These are phyloP conservation scores for Saccostrea echinata DNA, from an alignment of 1,140 invertebrate genomes.

Conservation along the genomic window DNA sequence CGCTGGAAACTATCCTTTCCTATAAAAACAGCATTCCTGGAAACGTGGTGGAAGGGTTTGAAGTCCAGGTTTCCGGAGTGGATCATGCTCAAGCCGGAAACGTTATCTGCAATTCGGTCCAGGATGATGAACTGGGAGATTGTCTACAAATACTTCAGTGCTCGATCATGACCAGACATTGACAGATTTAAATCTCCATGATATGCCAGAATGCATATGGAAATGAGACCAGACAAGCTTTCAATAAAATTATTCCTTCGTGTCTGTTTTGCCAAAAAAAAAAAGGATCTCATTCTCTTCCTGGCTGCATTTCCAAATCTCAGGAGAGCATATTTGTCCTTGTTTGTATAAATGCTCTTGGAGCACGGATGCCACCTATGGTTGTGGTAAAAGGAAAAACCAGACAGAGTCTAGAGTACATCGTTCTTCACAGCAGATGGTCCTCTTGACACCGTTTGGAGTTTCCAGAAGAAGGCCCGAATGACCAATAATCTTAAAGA, in stretches of 20 bases:
- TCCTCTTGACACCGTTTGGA: neutral
- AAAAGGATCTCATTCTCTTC: constrained; percentile 28
- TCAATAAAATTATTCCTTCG: constrained; percentile 29
- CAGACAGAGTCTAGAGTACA: neutral
- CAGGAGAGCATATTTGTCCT: constrained; percentile 6
- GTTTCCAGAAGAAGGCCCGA: constrained; percentile 45
- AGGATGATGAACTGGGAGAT: constrained; percentile 51
- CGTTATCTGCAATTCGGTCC: neutral
- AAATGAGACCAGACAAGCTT: constrained; percentile 49
- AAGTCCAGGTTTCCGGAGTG: constrained; percentile 32
- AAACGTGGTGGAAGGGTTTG: constrained; percentile 56
- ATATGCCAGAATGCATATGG: constrained; percentile 51
- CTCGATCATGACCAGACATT: constrained; percentile 21
- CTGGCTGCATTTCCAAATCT: constrained; percentile 16
- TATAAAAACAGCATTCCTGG: constrained; percentile 39
- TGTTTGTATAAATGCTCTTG: constrained; percentile 48
- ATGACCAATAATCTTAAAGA: constrained; percentile 46
- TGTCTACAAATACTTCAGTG: constrained; percentile 42
- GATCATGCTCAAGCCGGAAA: constrained; percentile 44
- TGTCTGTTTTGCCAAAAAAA: constrained; percentile 32
- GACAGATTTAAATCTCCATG: neutral
- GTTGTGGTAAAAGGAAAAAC: constrained; percentile 57
- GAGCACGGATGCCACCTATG: constrained; percentile 42
- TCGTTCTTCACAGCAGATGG: constrained; percentile 32
- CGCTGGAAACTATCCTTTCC: neutral